Conservation (phyloP, 2,113 vertebrate species). For the Hyaena hyaena region DNA sequence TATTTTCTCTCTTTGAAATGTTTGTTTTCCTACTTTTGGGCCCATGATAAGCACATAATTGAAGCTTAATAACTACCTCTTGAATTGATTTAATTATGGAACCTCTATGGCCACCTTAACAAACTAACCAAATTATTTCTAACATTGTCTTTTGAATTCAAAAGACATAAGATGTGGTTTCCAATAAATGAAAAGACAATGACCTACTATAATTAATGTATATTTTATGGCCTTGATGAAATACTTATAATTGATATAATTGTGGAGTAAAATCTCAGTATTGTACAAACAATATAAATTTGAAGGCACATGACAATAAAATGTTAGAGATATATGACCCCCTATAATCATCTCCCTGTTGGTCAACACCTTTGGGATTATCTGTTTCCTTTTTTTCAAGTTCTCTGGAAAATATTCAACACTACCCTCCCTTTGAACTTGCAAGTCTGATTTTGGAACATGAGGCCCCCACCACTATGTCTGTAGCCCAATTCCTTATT, state of each 20-base stretch:
- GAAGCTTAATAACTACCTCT: background rate
- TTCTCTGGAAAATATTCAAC: background rate
- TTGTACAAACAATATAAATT: background rate
- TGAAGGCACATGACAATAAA: background rate
- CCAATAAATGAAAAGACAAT: background rate
- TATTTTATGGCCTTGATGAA: background rate
- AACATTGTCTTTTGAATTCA: background rate
- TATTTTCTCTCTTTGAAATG: background rate
- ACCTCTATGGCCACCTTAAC: background rate
- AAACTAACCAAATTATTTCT: conserved; percentile 31
- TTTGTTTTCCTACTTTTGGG: background rate
- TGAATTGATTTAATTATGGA: background rate
- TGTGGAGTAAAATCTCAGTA: background rate
- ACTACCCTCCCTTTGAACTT: background rate
- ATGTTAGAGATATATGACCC: background rate
- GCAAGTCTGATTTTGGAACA: background rate
- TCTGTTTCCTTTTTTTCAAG: background rate
- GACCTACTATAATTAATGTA: background rate
- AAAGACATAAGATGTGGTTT: background rate
- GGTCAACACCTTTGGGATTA: background rate
- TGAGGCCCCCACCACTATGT: background rate
- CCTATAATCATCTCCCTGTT: background rate
- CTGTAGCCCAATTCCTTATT: background rate
- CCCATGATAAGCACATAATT: background rate
- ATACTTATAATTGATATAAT: background rate